These are phyloP conservation scores for Protodeltote pygarga DNA, from an alignment of 2,888 invertebrate genomes.

Conservation along the genomic window DNA sequence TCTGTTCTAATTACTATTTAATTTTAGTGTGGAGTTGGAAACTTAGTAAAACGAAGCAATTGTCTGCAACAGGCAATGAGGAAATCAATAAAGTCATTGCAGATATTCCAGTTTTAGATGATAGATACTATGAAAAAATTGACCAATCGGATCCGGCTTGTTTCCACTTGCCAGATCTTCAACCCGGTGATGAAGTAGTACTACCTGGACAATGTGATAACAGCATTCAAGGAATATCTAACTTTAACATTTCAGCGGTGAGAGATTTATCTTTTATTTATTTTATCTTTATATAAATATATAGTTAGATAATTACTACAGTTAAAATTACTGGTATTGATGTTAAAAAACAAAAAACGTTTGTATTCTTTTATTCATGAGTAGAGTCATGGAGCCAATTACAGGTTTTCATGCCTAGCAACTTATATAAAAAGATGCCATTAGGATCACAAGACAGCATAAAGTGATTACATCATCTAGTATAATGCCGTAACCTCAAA, in stretches of 20 bases:
- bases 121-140: conserved; percentile 60
- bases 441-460: no score
- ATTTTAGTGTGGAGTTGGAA: conserved; percentile 74
- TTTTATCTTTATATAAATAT: not conserved
- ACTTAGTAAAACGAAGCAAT: conserved; percentile 60
- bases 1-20: not conserved
- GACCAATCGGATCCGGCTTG: conserved; percentile 63
- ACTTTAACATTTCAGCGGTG: conserved; percentile 51
- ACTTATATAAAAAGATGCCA: no score
- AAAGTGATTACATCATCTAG: no score
- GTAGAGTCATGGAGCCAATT: no score
- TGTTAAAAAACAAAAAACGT: no score
- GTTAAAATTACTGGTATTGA: no score
- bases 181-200: conserved; percentile 56
- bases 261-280: not conserved
- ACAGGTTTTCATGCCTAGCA: no score
- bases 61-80: conserved; percentile 46
- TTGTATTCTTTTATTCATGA: no score
- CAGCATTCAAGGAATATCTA: conserved; percentile 55
- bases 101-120: conserved; percentile 55
- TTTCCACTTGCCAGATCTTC: conserved; percentile 65
- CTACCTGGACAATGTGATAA: conserved; percentile 67
- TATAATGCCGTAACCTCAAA: no score
- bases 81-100: conserved; percentile 59
- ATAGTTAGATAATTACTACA: no score